Evolutionary conservation across 2,888 invertebrate species (phyloP).

Genomic region (Drosophila paranaensis): DNA sequence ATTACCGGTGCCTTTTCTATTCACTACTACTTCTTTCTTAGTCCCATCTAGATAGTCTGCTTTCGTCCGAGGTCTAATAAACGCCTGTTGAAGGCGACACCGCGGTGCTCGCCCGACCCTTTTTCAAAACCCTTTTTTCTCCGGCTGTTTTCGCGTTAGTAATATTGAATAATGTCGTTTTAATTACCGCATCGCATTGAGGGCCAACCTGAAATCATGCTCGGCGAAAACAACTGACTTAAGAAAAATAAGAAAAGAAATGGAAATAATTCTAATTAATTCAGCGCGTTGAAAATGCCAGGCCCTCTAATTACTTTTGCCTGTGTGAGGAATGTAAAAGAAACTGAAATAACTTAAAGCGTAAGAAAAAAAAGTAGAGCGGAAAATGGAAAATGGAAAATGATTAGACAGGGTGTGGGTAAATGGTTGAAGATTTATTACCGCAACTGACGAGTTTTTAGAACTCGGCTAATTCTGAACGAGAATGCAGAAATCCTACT

Average conservation of each 20-base stretch:
- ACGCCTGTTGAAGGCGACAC: constrained; percentile 63
- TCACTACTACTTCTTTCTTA: constrained; percentile 31
- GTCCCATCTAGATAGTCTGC: constrained; percentile 63
- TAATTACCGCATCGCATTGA: constrained; percentile 74
- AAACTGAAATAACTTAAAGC: constrained; percentile 61
- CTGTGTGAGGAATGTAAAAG: constrained; percentile 47
- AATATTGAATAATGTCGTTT: constrained; percentile 79
- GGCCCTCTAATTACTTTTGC: constrained; percentile 64
- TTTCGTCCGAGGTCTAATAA: constrained; percentile 52
- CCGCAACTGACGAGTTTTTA: constrained; percentile 49
- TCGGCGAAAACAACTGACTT: constrained; percentile 34
- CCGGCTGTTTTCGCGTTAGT: constrained; percentile 45
- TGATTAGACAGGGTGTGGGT: not conserved
- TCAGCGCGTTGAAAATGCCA: constrained; percentile 56
- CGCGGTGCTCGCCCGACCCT: constrained; percentile 38
- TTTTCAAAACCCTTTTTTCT: constrained; percentile 38
- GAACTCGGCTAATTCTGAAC: constrained; percentile 56
- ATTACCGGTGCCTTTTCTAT: constrained; percentile 13
- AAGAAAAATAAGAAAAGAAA: constrained; percentile 38
- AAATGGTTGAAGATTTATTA: constrained; percentile 67
- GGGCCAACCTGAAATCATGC: constrained; percentile 36
- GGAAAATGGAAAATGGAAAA: constrained; percentile 26
- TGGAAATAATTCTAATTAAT: constrained; percentile 65
- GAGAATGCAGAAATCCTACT: constrained; percentile 21
- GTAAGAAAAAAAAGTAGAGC: not conserved